Evolutionary conservation across 1,140 invertebrate species (phyloP).

Genomic region (Aphidius ervi): DNA sequence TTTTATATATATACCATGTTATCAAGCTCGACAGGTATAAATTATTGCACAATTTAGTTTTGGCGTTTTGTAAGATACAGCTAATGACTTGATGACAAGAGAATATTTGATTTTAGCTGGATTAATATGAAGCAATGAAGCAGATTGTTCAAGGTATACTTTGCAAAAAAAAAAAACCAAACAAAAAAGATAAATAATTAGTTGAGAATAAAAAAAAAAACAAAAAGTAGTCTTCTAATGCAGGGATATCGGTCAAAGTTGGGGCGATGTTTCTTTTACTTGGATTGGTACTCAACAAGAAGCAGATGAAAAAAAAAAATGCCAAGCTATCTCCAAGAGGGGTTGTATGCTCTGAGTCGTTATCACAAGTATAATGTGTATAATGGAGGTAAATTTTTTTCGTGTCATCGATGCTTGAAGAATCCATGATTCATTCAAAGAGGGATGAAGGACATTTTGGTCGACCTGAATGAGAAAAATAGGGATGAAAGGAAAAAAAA

Average conservation of each 20-base stretch:
- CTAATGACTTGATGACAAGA: no score
- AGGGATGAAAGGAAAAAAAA: neutral
- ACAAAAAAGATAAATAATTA: slow-evolving; percentile 1
- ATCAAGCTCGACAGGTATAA: no score
- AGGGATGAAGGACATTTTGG: slow-evolving; percentile 11
- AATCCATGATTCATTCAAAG: slow-evolving; percentile 8
- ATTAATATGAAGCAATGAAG: no score
- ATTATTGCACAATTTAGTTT: no score
- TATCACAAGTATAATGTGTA: slow-evolving; percentile 23
- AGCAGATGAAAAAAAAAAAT: slow-evolving; percentile 14
- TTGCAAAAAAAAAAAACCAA: neutral
- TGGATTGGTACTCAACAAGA: slow-evolving; percentile 4
- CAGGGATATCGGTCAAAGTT: slow-evolving; percentile 24
- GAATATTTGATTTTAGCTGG: no score
- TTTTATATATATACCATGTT: no score
- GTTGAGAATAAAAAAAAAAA: slow-evolving; percentile 15
- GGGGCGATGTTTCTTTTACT: slow-evolving; percentile 7
- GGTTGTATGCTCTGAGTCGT: neutral
- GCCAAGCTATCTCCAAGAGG: slow-evolving; percentile 1
- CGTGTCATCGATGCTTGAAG: slow-evolving; percentile 16
- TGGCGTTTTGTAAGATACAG: no score
- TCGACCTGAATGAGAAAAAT: slow-evolving; percentile 11
- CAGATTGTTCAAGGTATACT: no score
- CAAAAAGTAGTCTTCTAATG: slow-evolving; percentile 15
- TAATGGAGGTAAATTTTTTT: slow-evolving; percentile 18